A percentile compares a stretch with the other conserved stretches of the same genome.
Evolutionary conservation across 1,140 invertebrate genomes (phyloP).

Genomic region (Ostrea edulis): DNA sequence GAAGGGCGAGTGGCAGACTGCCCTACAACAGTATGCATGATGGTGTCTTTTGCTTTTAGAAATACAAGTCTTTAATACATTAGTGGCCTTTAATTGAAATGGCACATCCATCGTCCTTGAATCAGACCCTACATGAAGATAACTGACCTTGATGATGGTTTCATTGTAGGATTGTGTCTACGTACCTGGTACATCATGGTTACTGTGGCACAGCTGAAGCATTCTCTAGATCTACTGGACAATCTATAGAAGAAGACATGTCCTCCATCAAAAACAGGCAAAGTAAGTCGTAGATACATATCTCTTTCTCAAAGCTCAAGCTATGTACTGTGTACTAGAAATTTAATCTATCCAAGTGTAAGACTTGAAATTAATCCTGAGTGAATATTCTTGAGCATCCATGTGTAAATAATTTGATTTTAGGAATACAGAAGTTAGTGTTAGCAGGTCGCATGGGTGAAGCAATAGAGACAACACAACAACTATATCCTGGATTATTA

Average conservation of each 20-base stretch:
- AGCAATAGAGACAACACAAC: conserved; percentile 93
- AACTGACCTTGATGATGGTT: background rate
- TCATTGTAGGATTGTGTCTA: conserved; percentile 92
- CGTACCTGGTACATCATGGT: conserved; percentile 98
- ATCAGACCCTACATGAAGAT: no score
- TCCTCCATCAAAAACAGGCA: conserved; percentile 98
- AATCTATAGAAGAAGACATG: conserved; percentile 95
- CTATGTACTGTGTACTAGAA: no score
- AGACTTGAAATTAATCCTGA: no score
- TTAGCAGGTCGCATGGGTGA: conserved; percentile 95
- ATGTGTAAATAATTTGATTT: background rate
- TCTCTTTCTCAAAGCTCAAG: background rate
- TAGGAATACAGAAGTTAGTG: conserved; percentile 96
- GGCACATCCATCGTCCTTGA: no score
- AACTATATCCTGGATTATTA: conserved; percentile 93
- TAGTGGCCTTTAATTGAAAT: no score
- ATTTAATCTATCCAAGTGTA: no score
- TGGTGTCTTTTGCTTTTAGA: no score
- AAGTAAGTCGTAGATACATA: conserved; percentile 83
- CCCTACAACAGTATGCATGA: conserved; percentile 88
- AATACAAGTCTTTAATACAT: no score
- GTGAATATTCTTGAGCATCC: no score
- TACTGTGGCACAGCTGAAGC: conserved; percentile 97
- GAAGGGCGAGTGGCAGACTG: conserved; percentile 94
- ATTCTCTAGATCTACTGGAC: conserved; percentile 94